phyloP scores from a whole-genome alignment of 1,140 invertebrate species.

The Papilio polytes region DNA sequence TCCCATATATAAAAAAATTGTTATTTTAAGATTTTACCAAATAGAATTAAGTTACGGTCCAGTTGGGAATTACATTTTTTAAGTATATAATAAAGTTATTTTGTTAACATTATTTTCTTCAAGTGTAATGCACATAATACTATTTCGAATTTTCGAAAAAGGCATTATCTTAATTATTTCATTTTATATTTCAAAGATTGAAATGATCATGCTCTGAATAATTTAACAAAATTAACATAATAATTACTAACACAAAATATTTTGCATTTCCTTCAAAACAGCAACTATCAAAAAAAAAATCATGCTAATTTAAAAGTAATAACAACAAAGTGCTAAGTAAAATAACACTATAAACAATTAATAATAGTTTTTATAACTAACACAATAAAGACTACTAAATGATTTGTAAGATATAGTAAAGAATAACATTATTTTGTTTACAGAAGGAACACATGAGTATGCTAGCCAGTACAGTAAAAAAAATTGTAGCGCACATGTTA shows the following conservation, averaged over 20 bases:
- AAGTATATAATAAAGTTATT: too few relatives aligned
- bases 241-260: not conserved
- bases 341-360: not conserved
- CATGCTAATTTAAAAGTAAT: slow-evolving; percentile 28
- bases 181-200: not conserved
- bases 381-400: slow-evolving; percentile 19
- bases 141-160: too few relatives aligned
- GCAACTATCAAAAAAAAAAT: slow-evolving; percentile 2
- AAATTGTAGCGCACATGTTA: slow-evolving; percentile 68
- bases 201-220: not conserved
- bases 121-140: too few relatives aligned
- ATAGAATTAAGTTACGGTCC: not conserved
- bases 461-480: slow-evolving; percentile 46
- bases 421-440: slow-evolving; percentile 52
- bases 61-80: too few relatives aligned
- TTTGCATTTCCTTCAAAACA: not conserved
- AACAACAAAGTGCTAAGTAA: slow-evolving; percentile 3
- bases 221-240: not conserved
- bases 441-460: slow-evolving; percentile 60
- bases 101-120: too few relatives aligned
- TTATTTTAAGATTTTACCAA: not conserved
- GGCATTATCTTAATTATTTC: too few relatives aligned
- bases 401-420: slow-evolving; percentile 2
- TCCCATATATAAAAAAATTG: not conserved
- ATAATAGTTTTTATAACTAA: not conserved